Evolutionary conservation across 1,140 invertebrate species (phyloP), one percentile per base, ranked within the genome.

Genomic region (Aphis craccivora): DNA sequence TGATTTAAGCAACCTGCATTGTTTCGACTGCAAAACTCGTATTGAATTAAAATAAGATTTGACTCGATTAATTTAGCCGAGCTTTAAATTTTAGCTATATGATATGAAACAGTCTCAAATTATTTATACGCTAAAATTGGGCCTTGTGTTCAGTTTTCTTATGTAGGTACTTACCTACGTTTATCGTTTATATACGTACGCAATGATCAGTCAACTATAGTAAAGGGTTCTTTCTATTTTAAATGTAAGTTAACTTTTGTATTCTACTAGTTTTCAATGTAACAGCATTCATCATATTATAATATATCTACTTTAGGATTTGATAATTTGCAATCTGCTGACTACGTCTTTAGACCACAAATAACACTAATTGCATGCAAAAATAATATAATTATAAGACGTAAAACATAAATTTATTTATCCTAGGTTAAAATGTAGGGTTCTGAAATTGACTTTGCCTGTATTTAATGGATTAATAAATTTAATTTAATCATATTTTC

Each of bases 1-100:
- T 53, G 87, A 89, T 53, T 89, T 53, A 89, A 89, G 48, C 20
- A 53, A 53, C 86, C 86, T n/a, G 60, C 60, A 48, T 88, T 88
- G 86, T 88, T 22, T 53, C 86, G 23, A 88, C 35, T 89, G 20
- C 87, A 89, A 89, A 88, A 88, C 18, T 88, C 30, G 45, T 88
- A 88, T 88, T 88, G 45, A 48, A 48, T 48, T 88, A 88, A 48
- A 48, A 88, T 35, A 88, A 35, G 43, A 48, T 88, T 88, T 88
- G 5, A 35, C 30, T 35, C 43, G 43, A 87, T 87, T 87, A 37
- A 87, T 48, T 76, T 87, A 45, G 40, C 20, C 40, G 35, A 45
- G 30, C 25, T 45, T 87, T 87, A 45, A 25, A 87, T 87, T 48
- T 87, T 87, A 48, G 11, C 43, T 30, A 3, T 45, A 48, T 18